Percentiles rank a stretch among this genome's conserved stretches.
phyloP scores from a whole-genome alignment of 2,888 invertebrate genomes.

The Apamea monoglypha region DNA sequence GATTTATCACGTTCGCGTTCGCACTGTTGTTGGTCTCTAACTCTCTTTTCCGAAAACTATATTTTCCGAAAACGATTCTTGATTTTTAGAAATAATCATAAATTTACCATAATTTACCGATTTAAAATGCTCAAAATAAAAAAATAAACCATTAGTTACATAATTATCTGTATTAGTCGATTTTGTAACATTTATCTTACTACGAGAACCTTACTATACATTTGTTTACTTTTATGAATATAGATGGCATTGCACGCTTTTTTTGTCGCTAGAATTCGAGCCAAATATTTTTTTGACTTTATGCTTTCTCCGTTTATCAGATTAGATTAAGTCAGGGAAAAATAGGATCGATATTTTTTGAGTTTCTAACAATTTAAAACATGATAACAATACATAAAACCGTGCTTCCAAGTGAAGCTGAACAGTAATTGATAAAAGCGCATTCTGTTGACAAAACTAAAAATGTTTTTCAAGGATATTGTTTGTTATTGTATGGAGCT shows the following conservation, averaged over 20 bases:
- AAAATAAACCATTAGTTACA: neutral
- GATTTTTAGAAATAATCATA: neutral
- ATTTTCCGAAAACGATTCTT: neutral
- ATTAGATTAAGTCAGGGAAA: neutral
- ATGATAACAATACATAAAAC: no score
- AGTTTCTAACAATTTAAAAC: neutral
- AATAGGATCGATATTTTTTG: accelerated
- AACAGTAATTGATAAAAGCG: conserved; percentile 38
- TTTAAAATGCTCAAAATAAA: neutral
- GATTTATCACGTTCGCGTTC: neutral
- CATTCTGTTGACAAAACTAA: conserved; percentile 67
- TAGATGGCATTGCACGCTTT: conserved; percentile 28
- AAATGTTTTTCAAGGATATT: conserved; percentile 55
- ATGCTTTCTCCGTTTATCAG: neutral
- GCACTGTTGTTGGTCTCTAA: neutral
- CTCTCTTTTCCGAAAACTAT: neutral
- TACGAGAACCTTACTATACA: neutral
- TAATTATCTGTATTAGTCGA: conserved; percentile 8
- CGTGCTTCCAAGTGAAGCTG: neutral
- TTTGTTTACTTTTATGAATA: conserved; percentile 6
- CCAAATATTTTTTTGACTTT: neutral
- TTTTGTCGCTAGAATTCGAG: neutral
- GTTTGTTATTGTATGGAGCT: conserved; percentile 72
- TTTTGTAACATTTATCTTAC: neutral
- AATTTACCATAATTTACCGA: neutral